Evolutionary conservation across 2,113 vertebrate species (phyloP).

Genomic region (Indri indri): DNA sequence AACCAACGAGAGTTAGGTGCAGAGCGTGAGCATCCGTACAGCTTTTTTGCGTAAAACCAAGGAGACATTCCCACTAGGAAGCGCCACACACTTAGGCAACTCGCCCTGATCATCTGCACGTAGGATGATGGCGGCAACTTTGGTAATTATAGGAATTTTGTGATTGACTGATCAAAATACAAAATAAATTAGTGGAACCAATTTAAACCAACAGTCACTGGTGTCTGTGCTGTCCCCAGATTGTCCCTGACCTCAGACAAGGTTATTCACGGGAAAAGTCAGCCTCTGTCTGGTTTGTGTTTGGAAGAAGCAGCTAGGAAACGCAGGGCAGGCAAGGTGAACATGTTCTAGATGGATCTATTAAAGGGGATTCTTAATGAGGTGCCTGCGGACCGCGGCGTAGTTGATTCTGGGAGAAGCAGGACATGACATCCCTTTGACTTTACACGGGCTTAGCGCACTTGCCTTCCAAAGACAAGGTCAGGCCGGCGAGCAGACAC

Average conservation of each 20-base stretch:
- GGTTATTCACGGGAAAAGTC: fast-evolving
- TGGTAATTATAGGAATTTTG: fast-evolving
- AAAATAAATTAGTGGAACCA: fast-evolving
- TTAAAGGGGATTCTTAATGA: fast-evolving
- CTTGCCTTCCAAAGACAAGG: neutral
- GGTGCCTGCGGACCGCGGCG: fast-evolving
- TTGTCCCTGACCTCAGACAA: fast-evolving
- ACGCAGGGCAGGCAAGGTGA: fast-evolving
- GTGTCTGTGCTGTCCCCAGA: fast-evolving
- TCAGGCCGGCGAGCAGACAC: neutral
- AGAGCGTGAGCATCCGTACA: fast-evolving
- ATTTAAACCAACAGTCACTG: fast-evolving
- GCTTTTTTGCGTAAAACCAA: fast-evolving
- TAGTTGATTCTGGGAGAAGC: too few relatives aligned
- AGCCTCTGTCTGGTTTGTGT: fast-evolving
- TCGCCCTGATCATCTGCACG: fast-evolving
- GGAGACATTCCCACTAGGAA: fast-evolving
- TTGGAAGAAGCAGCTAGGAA: fast-evolving
- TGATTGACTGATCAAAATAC: fast-evolving
- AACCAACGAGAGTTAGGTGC: too few relatives aligned
- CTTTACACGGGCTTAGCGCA: neutral
- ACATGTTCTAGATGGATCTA: fast-evolving
- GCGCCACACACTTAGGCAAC: fast-evolving
- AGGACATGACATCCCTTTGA: neutral
- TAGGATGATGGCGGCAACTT: fast-evolving